Evolutionary conservation across 1,140 invertebrate species (phyloP).

Genomic region (Psilanteris sp.): DNA sequence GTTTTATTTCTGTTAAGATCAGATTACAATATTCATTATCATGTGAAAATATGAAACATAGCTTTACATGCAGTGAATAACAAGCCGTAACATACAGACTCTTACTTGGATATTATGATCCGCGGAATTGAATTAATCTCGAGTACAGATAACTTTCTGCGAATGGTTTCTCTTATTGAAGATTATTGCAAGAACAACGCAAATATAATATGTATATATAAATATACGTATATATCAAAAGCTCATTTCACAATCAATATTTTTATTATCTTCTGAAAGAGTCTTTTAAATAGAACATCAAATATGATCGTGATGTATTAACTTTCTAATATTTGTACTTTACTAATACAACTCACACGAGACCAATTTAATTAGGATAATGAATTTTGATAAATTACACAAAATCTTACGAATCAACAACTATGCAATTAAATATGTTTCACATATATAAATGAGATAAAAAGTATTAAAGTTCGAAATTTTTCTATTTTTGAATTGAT

Average conservation of each 20-base stretch:
- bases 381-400: too few relatives aligned
- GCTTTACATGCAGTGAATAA: constrained; percentile 36
- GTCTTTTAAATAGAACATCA: too few relatives aligned
- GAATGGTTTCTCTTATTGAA: constrained; percentile 47
- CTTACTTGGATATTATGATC: constrained; percentile 50
- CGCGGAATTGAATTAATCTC: constrained; percentile 54
- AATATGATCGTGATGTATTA: too few relatives aligned
- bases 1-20: constrained; percentile 3
- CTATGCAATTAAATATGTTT: background rate
- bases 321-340: too few relatives aligned
- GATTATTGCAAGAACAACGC: constrained; percentile 37
- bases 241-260: constrained; percentile 9
- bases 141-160: constrained; percentile 51
- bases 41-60: constrained; percentile 33
- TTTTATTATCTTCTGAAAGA: constrained; percentile 1
- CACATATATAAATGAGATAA: background rate
- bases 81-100: constrained; percentile 47
- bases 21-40: constrained; percentile 25
- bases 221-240: constrained; percentile 12
- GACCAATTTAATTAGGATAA: too few relatives aligned
- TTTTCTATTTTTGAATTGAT: constrained; percentile 18
- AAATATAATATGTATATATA: too few relatives aligned
- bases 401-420: too few relatives aligned
- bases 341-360: too few relatives aligned
- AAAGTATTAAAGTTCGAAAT: background rate